phyloP scores from a whole-genome alignment of 2,888 invertebrate species.

The Drosophila nr. perissopoda region DNA sequence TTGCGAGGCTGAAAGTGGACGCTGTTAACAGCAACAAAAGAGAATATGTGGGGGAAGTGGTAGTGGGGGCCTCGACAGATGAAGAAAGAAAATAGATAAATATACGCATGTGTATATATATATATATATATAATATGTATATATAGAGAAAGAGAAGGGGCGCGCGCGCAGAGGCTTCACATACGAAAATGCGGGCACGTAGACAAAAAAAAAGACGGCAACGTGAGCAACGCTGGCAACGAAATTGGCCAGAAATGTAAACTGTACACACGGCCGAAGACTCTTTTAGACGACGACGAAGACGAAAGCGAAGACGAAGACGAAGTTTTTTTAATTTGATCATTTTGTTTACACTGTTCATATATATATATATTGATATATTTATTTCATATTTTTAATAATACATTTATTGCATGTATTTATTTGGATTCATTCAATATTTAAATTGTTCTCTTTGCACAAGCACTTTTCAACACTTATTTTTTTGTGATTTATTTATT shows the following conservation, averaged over 20 bases:
- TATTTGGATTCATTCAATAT: slow-evolving; percentile 1
- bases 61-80: slow-evolving; percentile 6
- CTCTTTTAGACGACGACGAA: slow-evolving; percentile 21
- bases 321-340: slow-evolving; percentile 28
- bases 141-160: slow-evolving; percentile 12
- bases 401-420: slow-evolving; percentile 8
- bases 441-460: slow-evolving; percentile 48
- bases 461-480: slow-evolving; percentile 46
- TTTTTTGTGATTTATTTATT: slow-evolving; percentile 20
- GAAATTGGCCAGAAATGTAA: slow-evolving; percentile 50
- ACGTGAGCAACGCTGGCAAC: slow-evolving; percentile 44
- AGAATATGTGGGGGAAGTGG: slow-evolving; percentile 21
- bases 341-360: slow-evolving; percentile 37
- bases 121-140: neutral
- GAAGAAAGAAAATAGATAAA: slow-evolving; percentile 13
- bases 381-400: neutral
- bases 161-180: slow-evolving; percentile 42
- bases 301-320: slow-evolving; percentile 15
- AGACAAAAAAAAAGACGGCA: slow-evolving; percentile 50
- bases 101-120: neutral
- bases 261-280: slow-evolving; percentile 53
- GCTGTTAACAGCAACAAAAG: slow-evolving; percentile 32
- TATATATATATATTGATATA: slow-evolving; percentile 14
- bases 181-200: slow-evolving; percentile 56
- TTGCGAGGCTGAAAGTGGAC: slow-evolving; percentile 17